A percentile compares a stretch with the other conserved stretches of the same genome.
phyloP scores from a whole-genome alignment of 2,888 invertebrate genomes.

The Sepiola atlantica region DNA sequence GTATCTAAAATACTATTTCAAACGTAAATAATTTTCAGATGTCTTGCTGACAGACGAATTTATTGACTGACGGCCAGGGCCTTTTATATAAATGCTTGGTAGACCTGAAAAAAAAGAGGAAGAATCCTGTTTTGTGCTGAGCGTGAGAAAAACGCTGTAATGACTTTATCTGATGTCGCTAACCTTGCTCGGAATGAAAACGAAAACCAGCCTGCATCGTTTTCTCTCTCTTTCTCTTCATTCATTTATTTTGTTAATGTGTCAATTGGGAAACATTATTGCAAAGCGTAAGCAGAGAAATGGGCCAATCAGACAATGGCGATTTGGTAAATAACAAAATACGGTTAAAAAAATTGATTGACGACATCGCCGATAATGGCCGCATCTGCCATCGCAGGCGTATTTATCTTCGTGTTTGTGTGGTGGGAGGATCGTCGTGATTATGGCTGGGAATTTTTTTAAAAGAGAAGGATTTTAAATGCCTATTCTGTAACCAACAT shows the following conservation, averaged over 20 bases:
- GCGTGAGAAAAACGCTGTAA: neutral
- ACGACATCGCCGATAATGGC: neutral
- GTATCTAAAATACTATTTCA: no score
- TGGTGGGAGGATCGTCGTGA: neutral
- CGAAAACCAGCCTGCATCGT: neutral
- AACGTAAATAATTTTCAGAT: no score
- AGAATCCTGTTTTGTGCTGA: neutral
- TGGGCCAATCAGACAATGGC: neutral
- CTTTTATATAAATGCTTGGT: no score
- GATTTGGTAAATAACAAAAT: neutral
- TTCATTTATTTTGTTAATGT: neutral
- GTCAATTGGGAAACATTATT: neutral
- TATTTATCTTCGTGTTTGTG: neutral
- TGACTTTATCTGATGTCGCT: slow-evolving; percentile 15
- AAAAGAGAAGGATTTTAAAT: neutral
- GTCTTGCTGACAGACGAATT: no score
- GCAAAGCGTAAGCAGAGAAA: neutral
- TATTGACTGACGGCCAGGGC: no score
- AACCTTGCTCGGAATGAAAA: neutral
- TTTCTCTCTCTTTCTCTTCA: neutral
- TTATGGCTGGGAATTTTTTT: neutral
- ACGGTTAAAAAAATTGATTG: neutral
- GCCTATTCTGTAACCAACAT: neutral
- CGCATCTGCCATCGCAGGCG: neutral
- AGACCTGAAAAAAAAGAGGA: neutral